phyloP scores from a whole-genome alignment of 2,888 invertebrate species.

The Eumacrocentrus americanus region DNA sequence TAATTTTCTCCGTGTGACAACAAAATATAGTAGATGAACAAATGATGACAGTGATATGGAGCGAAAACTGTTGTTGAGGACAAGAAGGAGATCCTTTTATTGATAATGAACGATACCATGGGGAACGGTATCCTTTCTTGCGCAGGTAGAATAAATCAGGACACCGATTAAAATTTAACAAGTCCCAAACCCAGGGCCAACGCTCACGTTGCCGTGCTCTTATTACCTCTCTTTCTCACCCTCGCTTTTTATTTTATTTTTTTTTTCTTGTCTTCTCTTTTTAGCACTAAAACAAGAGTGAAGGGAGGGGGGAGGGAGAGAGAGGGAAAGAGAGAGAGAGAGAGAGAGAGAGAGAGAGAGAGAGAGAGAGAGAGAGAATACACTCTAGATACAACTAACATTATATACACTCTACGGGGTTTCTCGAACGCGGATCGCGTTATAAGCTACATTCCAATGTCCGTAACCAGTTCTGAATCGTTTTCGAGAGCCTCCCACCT shows the following conservation, averaged over 20 bases:
- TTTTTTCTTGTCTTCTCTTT: too few relatives aligned
- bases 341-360: too few relatives aligned
- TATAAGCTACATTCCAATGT: constrained; percentile 51
- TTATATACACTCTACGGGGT: constrained; percentile 25
- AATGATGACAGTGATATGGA: too few relatives aligned
- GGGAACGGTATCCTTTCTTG: neutral
- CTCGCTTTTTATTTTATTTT: neutral
- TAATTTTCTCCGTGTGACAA: too few relatives aligned
- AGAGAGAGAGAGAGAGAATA: too few relatives aligned
- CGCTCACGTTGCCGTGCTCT: constrained; percentile 10
- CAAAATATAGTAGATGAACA: too few relatives aligned
- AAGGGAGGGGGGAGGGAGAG: too few relatives aligned
- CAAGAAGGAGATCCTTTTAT: neutral
- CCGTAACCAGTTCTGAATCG: constrained; percentile 53
- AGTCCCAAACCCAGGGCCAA: constrained; percentile 32
- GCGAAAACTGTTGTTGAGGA: too few relatives aligned
- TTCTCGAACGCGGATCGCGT: constrained; percentile 40
- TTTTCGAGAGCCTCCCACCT: constrained; percentile 37
- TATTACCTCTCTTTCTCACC: constrained; percentile 11
- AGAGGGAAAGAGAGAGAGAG: too few relatives aligned
- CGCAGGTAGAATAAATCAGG: constrained; percentile 42
- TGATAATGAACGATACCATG: neutral
- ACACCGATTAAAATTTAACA: constrained; percentile 49
- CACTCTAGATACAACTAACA: too few relatives aligned
- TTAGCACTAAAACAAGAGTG: too few relatives aligned